Percentiles rank a stretch among this genome's conserved stretches.
Conservation (phyloP, 2,888 invertebrate genomes). For the Aspidiotus rigidus region DNA sequence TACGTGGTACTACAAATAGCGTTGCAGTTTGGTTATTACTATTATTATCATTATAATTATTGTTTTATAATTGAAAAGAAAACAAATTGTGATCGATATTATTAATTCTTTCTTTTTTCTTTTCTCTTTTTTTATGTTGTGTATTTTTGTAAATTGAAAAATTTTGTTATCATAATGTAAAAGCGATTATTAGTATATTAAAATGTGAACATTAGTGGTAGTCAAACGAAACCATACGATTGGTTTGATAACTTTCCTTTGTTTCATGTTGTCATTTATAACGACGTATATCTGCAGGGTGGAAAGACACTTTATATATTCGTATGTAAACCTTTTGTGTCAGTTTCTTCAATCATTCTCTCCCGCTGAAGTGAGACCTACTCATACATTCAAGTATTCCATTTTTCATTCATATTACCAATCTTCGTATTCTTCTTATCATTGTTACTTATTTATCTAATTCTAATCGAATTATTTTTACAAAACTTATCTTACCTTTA, state of each 20-base stretch:
- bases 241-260: neutral
- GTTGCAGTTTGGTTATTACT: neutral
- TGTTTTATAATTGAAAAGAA: conserved; percentile 19
- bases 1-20: neutral
- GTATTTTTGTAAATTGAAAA: conserved; percentile 25
- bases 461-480: no score
- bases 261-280: no score
- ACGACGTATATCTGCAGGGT: no score
- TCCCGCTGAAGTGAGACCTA: no score
- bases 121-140: conserved; percentile 24
- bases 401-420: no score
- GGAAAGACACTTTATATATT: no score
- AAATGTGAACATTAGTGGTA: neutral
- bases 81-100: conserved; percentile 32
- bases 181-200: neutral
- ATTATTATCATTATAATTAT: conserved; percentile 7
- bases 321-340: no score
- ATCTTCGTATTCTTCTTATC: no score
- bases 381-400: no score
- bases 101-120: conserved; percentile 13
- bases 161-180: conserved; percentile 25
- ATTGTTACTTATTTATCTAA: no score
- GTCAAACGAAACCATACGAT: neutral
- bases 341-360: no score
- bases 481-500: no score